Conservation (phyloP, 2,797 vertebrate species). For the Syncerus caffer region DNA sequence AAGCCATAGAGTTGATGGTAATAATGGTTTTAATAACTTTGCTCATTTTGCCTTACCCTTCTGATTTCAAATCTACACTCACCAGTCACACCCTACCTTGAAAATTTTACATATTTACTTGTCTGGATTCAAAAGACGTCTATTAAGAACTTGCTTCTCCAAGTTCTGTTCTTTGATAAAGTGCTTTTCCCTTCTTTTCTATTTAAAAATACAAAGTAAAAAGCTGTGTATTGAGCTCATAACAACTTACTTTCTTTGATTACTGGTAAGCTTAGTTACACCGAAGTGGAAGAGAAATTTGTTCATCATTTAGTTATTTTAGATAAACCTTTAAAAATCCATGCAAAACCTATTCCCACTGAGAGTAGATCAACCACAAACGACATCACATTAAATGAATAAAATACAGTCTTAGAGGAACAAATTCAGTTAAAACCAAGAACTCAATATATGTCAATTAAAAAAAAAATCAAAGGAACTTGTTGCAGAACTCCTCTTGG, state of each 20-base stretch:
- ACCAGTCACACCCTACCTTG: background rate
- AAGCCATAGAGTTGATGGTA: background rate
- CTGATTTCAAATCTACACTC: background rate
- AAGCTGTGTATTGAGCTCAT: background rate
- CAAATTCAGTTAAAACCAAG: background rate
- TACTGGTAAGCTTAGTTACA: background rate
- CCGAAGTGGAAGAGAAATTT: background rate
- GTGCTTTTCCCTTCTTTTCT: background rate
- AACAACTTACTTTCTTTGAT: background rate
- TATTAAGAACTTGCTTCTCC: background rate
- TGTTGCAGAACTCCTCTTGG: background rate
- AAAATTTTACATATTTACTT: background rate
- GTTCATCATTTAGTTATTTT: constrained; percentile 8
- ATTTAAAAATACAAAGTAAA: constrained; percentile 44
- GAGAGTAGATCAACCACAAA: constrained; percentile 20
- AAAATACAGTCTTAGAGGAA: background rate
- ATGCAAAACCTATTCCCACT: constrained; percentile 2
- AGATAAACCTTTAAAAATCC: background rate
- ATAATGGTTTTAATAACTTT: background rate
- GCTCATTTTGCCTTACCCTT: background rate
- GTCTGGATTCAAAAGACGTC: background rate
- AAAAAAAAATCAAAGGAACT: constrained; percentile 32
- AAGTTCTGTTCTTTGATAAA: constrained; percentile 18
- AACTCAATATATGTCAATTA: background rate
- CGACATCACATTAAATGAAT: background rate